Percentiles rank a stretch among this genome's conserved stretches.
phyloP scores from a whole-genome alignment of 2,113 vertebrate genomes.

The Elgaria multicarinata region DNA sequence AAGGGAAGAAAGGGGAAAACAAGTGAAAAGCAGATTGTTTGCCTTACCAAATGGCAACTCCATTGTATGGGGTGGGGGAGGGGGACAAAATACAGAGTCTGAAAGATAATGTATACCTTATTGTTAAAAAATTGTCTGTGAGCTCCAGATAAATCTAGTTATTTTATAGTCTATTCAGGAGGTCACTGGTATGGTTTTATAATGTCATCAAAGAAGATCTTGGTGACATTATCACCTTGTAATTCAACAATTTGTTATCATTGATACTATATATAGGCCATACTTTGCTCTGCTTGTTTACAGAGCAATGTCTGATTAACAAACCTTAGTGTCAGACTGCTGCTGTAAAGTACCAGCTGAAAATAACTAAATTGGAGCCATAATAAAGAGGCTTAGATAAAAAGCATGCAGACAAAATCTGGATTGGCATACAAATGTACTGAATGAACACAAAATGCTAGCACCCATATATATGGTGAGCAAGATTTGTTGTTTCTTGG shows the following conservation, averaged over 20 bases:
- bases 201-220: slow-evolving; percentile 31
- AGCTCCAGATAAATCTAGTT: slow-evolving; percentile 35
- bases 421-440: not conserved
- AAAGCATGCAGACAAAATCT: slow-evolving; percentile 39
- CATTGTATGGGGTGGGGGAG: not conserved
- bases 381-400: slow-evolving; percentile 36
- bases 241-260: slow-evolving; percentile 23
- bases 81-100: not conserved
- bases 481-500: slow-evolving; percentile 11
- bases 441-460: slow-evolving; percentile 31
- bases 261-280: slow-evolving; percentile 36
- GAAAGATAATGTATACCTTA: not conserved
- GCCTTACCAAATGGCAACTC: slow-evolving; percentile 17
- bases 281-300: slow-evolving; percentile 54
- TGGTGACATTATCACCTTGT: not conserved
- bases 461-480: not conserved
- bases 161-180: slow-evolving; percentile 35
- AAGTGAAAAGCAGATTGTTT: not conserved
- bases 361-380: slow-evolving; percentile 29
- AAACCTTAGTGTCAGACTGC: slow-evolving; percentile 23
- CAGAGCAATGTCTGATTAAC: slow-evolving; percentile 39
- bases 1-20: not conserved
- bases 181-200: not conserved
- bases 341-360: slow-evolving; percentile 44
- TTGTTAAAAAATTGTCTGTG: slow-evolving; percentile 13